Conservation (phyloP, 2,888 invertebrate species). For the Seladonia tumulorum region DNA sequence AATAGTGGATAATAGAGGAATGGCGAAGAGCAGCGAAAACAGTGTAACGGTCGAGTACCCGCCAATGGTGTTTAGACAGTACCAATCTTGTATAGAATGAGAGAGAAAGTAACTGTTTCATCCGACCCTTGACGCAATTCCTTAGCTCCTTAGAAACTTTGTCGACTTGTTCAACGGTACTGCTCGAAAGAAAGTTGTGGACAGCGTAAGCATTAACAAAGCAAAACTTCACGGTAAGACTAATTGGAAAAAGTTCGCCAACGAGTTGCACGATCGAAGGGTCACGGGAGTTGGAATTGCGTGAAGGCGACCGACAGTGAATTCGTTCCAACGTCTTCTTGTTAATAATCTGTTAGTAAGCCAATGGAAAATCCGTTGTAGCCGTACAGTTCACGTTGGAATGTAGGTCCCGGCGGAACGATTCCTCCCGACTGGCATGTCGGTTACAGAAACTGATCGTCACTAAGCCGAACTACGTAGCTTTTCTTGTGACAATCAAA, state of each 20-base stretch:
- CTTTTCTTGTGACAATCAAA: slow-evolving; percentile 83
- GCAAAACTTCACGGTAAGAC: neutral
- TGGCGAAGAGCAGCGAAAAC: neutral
- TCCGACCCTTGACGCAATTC: slow-evolving; percentile 69
- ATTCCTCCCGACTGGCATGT: slow-evolving; percentile 69
- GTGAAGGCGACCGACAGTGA: slow-evolving; percentile 60
- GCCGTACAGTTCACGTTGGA: slow-evolving; percentile 69
- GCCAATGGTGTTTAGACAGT: slow-evolving; percentile 54
- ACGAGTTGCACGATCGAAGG: slow-evolving; percentile 26
- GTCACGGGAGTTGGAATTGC: slow-evolving; percentile 61
- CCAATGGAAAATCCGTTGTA: slow-evolving; percentile 68
- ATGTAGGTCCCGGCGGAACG: slow-evolving; percentile 67
- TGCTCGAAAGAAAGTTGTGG: neutral
- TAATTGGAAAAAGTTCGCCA: neutral
- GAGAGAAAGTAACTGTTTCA: slow-evolving; percentile 66
- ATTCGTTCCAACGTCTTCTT: slow-evolving; percentile 56
- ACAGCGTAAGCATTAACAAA: neutral
- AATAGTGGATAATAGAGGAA: slow-evolving; percentile 7
- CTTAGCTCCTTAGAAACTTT: slow-evolving; percentile 32
- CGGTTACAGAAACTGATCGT: slow-evolving; percentile 81
- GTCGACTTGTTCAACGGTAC: neutral
- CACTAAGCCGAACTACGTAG: slow-evolving; percentile 83
- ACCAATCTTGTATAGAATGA: slow-evolving; percentile 55
- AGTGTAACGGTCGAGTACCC: slow-evolving; percentile 52
- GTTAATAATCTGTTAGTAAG: slow-evolving; percentile 73